Conservation (phyloP, 1,140 invertebrate genomes). For the Orchestia grillus region DNA sequence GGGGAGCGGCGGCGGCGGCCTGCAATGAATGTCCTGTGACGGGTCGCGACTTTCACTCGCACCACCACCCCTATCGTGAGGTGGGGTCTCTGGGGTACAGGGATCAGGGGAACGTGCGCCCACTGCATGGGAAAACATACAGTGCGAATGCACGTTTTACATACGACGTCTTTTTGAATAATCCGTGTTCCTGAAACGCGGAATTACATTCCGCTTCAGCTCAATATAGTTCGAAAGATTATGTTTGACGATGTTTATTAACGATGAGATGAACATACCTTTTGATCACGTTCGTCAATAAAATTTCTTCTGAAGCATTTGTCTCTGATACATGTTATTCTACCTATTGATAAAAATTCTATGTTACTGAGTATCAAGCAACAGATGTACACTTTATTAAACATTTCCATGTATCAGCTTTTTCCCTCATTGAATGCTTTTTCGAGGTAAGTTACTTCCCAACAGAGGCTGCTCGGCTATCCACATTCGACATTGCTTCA, state of each 20-base stretch:
- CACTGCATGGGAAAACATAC: constrained; percentile 27
- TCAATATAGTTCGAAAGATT: neutral
- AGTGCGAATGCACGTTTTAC: neutral
- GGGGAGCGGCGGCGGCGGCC: constrained; percentile 4
- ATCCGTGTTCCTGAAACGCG: neutral
- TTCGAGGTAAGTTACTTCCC: no score
- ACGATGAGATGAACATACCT: neutral
- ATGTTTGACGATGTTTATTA: neutral
- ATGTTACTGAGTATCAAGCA: no score
- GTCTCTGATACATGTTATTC: no score
- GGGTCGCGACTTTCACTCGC: constrained; percentile 36
- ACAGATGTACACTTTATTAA: no score
- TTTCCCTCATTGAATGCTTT: no score
- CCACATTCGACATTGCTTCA: no score
- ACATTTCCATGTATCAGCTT: no score
- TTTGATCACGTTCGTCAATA: neutral
- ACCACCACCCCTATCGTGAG: neutral
- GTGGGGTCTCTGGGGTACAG: neutral
- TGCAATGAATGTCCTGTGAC: constrained; percentile 52
- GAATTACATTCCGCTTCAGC: neutral
- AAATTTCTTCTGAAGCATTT: neutral
- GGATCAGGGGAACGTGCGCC: constrained; percentile 14
- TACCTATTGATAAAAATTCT: no score
- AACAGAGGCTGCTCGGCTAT: no score
- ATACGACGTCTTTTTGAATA: neutral